Conservation (phyloP, 2,888 invertebrate species). For the Heterodera filipjevi region DNA sequence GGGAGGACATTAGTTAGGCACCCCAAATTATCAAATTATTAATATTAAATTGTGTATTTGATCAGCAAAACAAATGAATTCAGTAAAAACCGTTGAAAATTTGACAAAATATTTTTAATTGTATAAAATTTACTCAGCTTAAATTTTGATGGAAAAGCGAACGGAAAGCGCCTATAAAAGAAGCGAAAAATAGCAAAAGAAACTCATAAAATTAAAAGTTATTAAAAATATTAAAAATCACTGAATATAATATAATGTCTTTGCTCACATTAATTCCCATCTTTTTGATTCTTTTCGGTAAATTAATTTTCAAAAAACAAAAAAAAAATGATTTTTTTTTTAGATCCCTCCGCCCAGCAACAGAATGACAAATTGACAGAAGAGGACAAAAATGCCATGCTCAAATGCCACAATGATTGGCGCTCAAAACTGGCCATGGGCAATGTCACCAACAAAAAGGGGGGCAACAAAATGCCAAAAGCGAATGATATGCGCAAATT, state of each 20-base stretch:
- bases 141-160: too few species aligned
- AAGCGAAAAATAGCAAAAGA: not conserved
- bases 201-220: too few species aligned
- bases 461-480: slow-evolving; percentile 10
- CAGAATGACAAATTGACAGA: not conserved
- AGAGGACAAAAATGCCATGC: not conserved
- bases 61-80: not conserved
- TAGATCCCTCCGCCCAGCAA: not conserved
- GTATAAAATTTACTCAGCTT: too few species aligned
- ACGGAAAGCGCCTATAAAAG: not conserved
- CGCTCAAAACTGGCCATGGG: slow-evolving; percentile 18
- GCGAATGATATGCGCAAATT: slow-evolving; percentile 24
- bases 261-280: not conserved
- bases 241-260: not conserved
- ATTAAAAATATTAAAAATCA: not conserved
- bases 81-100: too few species aligned
- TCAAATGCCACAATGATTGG: slow-evolving; percentile 28
- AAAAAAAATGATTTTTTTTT: not conserved
- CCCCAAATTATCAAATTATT: too few species aligned
- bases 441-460: not conserved
- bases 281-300: slow-evolving; percentile 1
- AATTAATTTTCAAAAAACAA: not conserved
- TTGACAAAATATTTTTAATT: too few species aligned
- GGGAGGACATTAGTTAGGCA: too few species aligned
- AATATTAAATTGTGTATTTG: not conserved